Evolutionary conservation across 2,797 vertebrate species (phyloP).

Genomic region (Aselliscus stoliczkanus): DNA sequence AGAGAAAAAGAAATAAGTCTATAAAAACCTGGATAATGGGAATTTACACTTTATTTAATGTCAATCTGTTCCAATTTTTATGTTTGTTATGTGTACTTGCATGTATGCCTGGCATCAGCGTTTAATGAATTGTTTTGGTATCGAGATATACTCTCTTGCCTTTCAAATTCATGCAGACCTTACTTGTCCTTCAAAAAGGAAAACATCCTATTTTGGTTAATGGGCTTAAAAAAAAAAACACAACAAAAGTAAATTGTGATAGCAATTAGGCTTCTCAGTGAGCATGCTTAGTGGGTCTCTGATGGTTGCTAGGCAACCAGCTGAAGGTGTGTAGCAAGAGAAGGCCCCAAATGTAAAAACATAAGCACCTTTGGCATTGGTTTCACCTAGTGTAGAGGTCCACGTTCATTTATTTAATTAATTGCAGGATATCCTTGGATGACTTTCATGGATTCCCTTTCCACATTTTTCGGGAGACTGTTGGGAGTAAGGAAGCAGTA

Average conservation of each 20-base stretch:
- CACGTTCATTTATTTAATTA: slow-evolving; percentile 17
- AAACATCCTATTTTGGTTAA: slow-evolving; percentile 69
- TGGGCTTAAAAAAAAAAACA: slow-evolving; percentile 32
- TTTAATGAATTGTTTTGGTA: slow-evolving; percentile 12
- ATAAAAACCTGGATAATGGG: neutral
- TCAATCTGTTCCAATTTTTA: slow-evolving; percentile 17
- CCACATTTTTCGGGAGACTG: neutral
- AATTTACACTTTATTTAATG: slow-evolving; percentile 35
- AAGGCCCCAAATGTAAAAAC: slow-evolving; percentile 50
- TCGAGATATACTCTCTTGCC: slow-evolving; percentile 45
- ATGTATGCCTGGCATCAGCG: neutral
- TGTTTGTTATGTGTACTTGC: neutral
- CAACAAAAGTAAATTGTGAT: slow-evolving; percentile 73
- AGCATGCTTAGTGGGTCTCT: slow-evolving; percentile 74
- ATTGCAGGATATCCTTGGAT: slow-evolving; percentile 11
- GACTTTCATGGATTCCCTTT: neutral
- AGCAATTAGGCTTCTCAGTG: slow-evolving; percentile 72
- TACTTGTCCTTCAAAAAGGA: slow-evolving; percentile 57
- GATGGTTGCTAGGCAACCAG: slow-evolving; percentile 73
- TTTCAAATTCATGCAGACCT: slow-evolving; percentile 55
- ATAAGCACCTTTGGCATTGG: slow-evolving; percentile 60
- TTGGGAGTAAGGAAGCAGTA: neutral
- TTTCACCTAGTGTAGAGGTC: neutral
- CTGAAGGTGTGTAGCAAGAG: slow-evolving; percentile 41
- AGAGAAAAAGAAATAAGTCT: slow-evolving; percentile 35